phyloP scores from a whole-genome alignment of 2,113 vertebrate species.

The Notarius quadriscutis region DNA sequence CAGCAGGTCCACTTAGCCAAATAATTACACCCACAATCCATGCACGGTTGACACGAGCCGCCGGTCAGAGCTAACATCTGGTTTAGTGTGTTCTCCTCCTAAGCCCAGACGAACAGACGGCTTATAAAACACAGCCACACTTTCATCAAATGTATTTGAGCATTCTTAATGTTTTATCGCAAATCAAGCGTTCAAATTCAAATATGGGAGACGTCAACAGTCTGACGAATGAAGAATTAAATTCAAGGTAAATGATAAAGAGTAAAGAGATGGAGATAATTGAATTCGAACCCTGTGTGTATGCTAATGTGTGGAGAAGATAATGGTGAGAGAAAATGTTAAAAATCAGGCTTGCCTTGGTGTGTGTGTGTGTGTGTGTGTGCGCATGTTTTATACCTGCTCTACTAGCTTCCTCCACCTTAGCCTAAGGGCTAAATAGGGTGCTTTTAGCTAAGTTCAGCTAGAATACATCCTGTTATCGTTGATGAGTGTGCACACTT shows the following conservation, averaged over 20 bases:
- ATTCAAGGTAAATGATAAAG: not conserved
- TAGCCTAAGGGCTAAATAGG: conserved; percentile 32
- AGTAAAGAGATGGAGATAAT: not conserved
- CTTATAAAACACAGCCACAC: not conserved
- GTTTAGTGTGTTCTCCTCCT: conserved; percentile 16
- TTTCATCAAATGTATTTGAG: not conserved
- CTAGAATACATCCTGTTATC: not conserved
- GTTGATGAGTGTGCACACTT: not conserved
- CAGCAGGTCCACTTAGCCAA: conserved; percentile 18
- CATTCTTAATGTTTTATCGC: not conserved
- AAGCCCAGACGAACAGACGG: not conserved
- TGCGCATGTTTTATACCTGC: conserved; percentile 16
- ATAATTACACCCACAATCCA: conserved; percentile 39
- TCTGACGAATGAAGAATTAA: not conserved
- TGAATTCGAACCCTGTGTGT: not conserved
- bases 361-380: conserved; percentile 6
- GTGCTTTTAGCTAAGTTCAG: not conserved
- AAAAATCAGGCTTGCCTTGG: not conserved
- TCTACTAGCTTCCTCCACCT: conserved; percentile 34
- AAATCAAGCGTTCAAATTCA: conserved; percentile 15
- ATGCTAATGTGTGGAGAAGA: not conserved
- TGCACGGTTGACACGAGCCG: not conserved
- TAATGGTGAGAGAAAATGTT: not conserved
- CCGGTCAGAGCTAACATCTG: not conserved
- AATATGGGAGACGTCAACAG: not conserved